phyloP scores from a whole-genome alignment of 1,140 invertebrate genomes.

The Drosophila pallidifrons region DNA sequence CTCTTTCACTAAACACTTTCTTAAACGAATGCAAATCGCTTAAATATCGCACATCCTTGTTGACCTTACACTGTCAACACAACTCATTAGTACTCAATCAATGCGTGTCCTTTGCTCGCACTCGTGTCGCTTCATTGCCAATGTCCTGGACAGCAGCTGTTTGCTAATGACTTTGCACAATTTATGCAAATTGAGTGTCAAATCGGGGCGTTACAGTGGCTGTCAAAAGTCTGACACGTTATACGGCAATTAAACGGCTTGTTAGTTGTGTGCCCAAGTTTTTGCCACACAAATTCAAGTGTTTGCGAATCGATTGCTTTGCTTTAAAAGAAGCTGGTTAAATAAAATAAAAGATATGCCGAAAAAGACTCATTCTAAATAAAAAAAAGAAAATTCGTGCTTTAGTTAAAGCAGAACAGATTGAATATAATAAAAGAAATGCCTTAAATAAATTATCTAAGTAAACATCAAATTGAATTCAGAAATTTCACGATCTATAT shows the following conservation, averaged over 20 bases:
- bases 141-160: conserved; percentile 35
- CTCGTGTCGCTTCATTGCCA: conserved; percentile 18
- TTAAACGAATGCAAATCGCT: neutral
- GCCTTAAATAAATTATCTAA: no score
- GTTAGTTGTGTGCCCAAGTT: conserved; percentile 5
- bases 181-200: conserved; percentile 74
- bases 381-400: neutral
- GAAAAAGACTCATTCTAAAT: no score
- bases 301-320: neutral
- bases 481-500: no score
- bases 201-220: conserved; percentile 34
- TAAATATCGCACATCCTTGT: neutral
- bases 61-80: conserved; percentile 59
- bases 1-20: neutral
- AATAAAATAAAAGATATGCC: neutral
- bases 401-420: neutral
- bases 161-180: conserved; percentile 65
- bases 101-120: conserved; percentile 15
- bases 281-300: conserved; percentile 2
- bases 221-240: conserved; percentile 21
- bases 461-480: no score
- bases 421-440: neutral
- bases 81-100: conserved; percentile 58
- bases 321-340: neutral
- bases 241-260: conserved; percentile 47